Evolutionary conservation across 2,888 invertebrate genomes (phyloP).

Genomic region (Apotomis turbidana): DNA sequence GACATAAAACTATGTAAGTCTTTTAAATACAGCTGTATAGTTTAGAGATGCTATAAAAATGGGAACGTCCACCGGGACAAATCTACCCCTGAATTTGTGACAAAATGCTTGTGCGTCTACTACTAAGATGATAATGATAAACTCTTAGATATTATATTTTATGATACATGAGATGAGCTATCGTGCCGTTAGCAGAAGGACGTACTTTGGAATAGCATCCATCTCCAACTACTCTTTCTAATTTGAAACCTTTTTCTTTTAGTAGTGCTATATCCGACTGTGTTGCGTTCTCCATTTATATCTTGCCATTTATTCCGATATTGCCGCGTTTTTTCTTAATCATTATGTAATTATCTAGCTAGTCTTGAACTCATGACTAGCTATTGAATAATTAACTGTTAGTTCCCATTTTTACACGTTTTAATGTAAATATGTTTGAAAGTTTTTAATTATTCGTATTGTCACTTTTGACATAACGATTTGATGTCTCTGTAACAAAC

Average conservation of each 20-base stretch:
- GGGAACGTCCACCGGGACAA: too few species aligned
- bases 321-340: neutral
- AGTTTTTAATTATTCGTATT: too few species aligned
- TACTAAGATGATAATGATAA: too few species aligned
- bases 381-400: neutral
- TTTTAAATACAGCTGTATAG: too few species aligned
- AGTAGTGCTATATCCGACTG: constrained; percentile 20
- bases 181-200: neutral
- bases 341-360: neutral
- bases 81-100: too few species aligned
- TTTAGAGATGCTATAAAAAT: too few species aligned
- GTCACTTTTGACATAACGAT: too few species aligned
- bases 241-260: constrained; percentile 9
- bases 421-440: neutral
- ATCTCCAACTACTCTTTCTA: constrained; percentile 18
- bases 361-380: neutral
- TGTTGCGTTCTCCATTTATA: constrained; percentile 19
- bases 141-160: too few species aligned
- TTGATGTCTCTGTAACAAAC: too few species aligned
- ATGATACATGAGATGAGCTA: neutral
- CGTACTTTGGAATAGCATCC: constrained; percentile 24
- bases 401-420: constrained; percentile 3
- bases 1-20: too few species aligned
- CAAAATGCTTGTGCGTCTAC: too few species aligned
- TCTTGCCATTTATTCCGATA: neutral